Percentiles rank a stretch among this genome's conserved stretches.
Evolutionary conservation across 2,888 invertebrate species (phyloP).

Genomic region (Ethmia dodecea): DNA sequence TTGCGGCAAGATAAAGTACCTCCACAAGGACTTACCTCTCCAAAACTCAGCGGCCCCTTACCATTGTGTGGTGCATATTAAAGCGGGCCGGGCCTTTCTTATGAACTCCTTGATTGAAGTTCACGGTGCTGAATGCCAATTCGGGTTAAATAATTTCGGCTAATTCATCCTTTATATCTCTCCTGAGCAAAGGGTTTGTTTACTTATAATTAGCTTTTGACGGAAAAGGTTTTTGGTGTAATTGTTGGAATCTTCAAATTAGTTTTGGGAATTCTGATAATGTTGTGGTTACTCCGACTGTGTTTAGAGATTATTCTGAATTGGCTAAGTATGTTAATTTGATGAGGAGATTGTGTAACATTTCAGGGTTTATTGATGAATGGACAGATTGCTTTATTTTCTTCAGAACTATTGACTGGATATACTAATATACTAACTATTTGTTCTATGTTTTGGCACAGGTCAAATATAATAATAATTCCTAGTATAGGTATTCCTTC

Average conservation of each 20-base stretch:
- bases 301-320: neutral
- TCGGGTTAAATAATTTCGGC: slow-evolving; percentile 53
- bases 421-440: too few species aligned
- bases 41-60: slow-evolving; percentile 56
- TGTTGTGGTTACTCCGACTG: neutral
- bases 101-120: slow-evolving; percentile 61
- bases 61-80: slow-evolving; percentile 72
- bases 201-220: slow-evolving; percentile 11
- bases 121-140: slow-evolving; percentile 48
- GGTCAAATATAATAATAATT: too few species aligned
- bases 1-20: slow-evolving; percentile 68
- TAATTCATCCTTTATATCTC: slow-evolving; percentile 44
- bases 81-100: slow-evolving; percentile 53
- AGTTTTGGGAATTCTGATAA: neutral
- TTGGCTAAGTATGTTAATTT: neutral
- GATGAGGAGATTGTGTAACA: neutral
- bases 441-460: too few species aligned
- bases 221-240: neutral
- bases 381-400: too few species aligned
- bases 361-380: too few species aligned
- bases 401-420: too few species aligned
- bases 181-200: slow-evolving; percentile 10
- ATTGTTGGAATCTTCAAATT: neutral
- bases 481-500: too few species aligned
- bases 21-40: slow-evolving; percentile 60